Percentiles rank a stretch among this genome's conserved stretches.
phyloP scores from a whole-genome alignment of 2,113 vertebrate species.

The Myrmecobius fasciatus region DNA sequence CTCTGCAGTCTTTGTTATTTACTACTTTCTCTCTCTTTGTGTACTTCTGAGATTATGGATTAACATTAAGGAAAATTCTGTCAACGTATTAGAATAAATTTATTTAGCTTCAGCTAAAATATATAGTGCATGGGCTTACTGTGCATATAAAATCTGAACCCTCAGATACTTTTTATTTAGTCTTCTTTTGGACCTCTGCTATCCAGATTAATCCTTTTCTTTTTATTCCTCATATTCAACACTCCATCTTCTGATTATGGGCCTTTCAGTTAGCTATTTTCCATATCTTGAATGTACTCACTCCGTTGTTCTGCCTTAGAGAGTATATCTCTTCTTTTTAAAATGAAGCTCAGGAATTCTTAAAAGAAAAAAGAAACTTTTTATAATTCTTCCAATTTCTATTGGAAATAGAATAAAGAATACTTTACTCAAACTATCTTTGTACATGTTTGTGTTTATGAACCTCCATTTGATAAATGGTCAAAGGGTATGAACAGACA shows the following conservation, averaged over 20 bases:
- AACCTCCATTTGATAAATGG: too few relatives aligned
- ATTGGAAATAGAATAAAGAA: too few relatives aligned
- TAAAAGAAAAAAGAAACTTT: not conserved
- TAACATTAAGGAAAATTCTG: not conserved
- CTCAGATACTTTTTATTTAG: not conserved
- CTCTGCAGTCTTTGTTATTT: not conserved
- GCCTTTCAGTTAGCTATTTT: not conserved
- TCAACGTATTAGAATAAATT: not conserved
- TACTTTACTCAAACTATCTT: not conserved
- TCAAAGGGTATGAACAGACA: too few relatives aligned
- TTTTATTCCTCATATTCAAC: not conserved
- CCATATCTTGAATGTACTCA: not conserved
- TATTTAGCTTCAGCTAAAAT: not conserved
- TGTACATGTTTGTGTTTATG: not conserved
- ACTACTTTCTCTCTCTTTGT: not conserved
- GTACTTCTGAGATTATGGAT: not conserved
- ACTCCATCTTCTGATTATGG: not conserved
- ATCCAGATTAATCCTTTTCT: not conserved
- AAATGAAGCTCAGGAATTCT: not conserved
- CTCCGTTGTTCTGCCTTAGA: not conserved
- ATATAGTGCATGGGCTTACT: not conserved
- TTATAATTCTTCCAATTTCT: not conserved
- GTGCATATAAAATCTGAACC: not conserved
- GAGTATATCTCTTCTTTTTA: not conserved
- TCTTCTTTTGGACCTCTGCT: not conserved